Conservation (phyloP, 2,113 vertebrate species). For the Rhinolophus ferrumequinum region DNA sequence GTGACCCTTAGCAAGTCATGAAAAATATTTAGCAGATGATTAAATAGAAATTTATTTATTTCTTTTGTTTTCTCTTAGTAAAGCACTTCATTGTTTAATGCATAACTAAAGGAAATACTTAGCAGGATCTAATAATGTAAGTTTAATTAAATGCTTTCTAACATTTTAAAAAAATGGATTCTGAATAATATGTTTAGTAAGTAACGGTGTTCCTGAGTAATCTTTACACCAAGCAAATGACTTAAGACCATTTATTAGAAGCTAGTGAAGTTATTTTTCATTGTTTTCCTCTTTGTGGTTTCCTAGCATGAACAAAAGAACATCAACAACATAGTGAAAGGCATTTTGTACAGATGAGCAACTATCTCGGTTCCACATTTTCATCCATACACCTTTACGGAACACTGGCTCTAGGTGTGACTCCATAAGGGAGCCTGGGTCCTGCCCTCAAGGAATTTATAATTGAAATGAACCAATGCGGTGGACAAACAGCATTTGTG, state of each 20-base stretch:
- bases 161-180: constrained; percentile 5
- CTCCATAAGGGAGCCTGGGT: not conserved
- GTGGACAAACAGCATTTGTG: not conserved
- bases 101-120: constrained; percentile 65
- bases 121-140: constrained; percentile 54
- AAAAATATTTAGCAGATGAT: constrained; percentile 63
- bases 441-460: not conserved
- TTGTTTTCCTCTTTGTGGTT: not conserved
- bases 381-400: not conserved
- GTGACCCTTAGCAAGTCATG: not conserved
- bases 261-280: not conserved
- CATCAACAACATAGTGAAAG: not conserved
- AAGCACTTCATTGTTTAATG: constrained; percentile 66
- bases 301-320: not conserved
- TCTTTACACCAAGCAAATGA: constrained; percentile 50
- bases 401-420: not conserved
- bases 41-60: constrained; percentile 53
- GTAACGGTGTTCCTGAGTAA: constrained; percentile 43
- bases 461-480: not conserved
- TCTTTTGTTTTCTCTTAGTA: constrained; percentile 59
- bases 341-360: not conserved
- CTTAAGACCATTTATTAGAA: constrained; percentile 44
- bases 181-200: constrained; percentile 61
- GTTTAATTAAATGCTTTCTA: constrained; percentile 71
- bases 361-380: not conserved